Conservation (phyloP, 2,113 vertebrate species). For the pig (Sus scrofa) region DNA sequence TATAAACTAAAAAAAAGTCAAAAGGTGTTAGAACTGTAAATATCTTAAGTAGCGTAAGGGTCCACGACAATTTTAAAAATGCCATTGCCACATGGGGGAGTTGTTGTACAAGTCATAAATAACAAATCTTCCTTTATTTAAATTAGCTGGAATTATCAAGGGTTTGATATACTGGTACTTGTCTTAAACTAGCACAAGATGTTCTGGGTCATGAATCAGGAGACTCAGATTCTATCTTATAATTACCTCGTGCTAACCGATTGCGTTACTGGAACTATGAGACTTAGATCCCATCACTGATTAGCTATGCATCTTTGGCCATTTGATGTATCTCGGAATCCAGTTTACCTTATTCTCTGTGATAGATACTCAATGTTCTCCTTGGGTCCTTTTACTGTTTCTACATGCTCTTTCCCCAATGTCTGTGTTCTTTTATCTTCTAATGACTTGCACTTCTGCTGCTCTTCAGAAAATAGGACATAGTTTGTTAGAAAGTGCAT, state of each 20-base stretch:
- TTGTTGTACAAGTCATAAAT: neutral
- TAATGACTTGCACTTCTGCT: neutral
- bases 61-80: neutral
- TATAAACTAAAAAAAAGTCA: too few species aligned
- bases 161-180: neutral
- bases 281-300: too few species aligned
- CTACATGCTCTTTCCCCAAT: neutral
- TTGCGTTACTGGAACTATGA: too few species aligned
- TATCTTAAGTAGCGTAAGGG: neutral
- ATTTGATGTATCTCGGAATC: neutral
- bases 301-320: neutral
- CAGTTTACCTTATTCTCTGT: neutral
- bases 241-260: too few species aligned
- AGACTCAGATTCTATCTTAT: neutral
- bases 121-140: constrained; percentile 30
- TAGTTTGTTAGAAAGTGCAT: neutral
- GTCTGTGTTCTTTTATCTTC: neutral
- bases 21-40: neutral
- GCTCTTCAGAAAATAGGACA: neutral
- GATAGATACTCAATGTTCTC: neutral
- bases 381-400: neutral
- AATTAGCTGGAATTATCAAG: constrained; percentile 16
- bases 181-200: constrained; percentile 2
- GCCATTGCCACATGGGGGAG: neutral
- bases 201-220: neutral